These are phyloP conservation scores for Neodiprion fabricii DNA, from an alignment of 1,140 invertebrate genomes.

Conservation along the genomic window DNA sequence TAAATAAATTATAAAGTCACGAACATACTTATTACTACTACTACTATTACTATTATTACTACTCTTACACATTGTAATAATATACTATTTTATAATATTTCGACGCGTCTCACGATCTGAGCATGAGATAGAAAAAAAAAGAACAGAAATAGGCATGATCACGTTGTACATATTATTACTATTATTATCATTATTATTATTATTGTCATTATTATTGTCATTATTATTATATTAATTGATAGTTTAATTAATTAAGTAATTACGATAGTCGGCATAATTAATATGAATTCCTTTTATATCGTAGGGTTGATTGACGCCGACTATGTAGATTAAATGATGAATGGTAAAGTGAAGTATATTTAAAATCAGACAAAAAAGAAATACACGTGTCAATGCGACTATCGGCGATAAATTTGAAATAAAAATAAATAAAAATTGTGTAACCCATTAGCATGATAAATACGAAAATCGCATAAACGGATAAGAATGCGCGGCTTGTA, in stretches of 20 bases:
- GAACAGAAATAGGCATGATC: constrained; percentile 35
- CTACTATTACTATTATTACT: constrained; percentile 1
- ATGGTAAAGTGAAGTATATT: neutral
- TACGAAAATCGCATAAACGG: neutral
- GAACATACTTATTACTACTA: neutral
- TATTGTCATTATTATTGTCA: constrained; percentile 20
- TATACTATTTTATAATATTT: constrained; percentile 41
- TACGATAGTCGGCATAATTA: constrained; percentile 44
- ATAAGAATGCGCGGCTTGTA: constrained; percentile 2
- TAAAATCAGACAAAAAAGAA: neutral
- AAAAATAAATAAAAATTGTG: neutral
- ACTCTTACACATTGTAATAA: neutral
- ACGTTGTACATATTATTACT: constrained; percentile 55
- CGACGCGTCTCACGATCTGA: constrained; percentile 40
- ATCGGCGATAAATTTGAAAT: neutral
- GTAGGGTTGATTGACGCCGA: constrained; percentile 34
- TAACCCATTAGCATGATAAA: neutral
- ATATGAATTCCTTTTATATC: constrained; percentile 49
- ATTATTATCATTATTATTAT: constrained; percentile 35
- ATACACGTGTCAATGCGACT: neutral
- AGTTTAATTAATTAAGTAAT: constrained; percentile 52
- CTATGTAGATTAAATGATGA: constrained; percentile 1
- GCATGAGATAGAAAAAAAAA: constrained; percentile 39
- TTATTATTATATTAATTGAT: constrained; percentile 33
- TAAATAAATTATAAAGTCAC: constrained; percentile 4